Percentiles rank a stretch among this genome's conserved stretches.
Evolutionary conservation across 2,888 invertebrate species (phyloP).

Genomic region (Ecliptopera silaceata): DNA sequence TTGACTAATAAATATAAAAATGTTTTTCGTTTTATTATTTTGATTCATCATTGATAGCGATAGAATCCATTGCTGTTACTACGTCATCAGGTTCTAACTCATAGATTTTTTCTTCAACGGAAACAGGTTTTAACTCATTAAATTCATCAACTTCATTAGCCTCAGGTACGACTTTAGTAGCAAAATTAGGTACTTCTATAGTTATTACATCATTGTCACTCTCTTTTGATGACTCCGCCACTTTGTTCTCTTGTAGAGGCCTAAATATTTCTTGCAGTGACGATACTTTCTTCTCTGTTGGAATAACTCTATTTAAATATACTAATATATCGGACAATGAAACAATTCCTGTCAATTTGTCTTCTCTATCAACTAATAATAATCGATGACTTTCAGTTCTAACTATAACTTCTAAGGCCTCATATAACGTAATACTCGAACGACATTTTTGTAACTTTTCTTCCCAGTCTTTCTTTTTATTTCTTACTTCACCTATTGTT

Average conservation of each 20-base stretch:
- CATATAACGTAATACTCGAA: conserved; percentile 91
- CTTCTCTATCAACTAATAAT: conserved; percentile 78
- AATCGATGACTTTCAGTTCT: conserved; percentile 90
- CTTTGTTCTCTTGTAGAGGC: conserved; percentile 75
- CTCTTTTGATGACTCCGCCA: conserved; percentile 72
- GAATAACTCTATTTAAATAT: conserved; percentile 80
- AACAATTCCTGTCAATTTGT: conserved; percentile 76
- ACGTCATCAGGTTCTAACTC: conserved; percentile 45
- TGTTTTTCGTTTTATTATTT: conserved; percentile 43
- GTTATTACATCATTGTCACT: conserved; percentile 72
- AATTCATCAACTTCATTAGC: conserved; percentile 47
- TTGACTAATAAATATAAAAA: conserved; percentile 40
- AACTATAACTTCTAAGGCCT: conserved; percentile 95
- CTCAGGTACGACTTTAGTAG: conserved; percentile 56
- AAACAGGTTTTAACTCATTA: conserved; percentile 28
- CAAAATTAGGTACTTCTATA: conserved; percentile 68
- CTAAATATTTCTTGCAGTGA: conserved; percentile 78
- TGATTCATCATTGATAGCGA: conserved; percentile 42
- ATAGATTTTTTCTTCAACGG: conserved; percentile 37
- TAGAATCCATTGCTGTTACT: conserved; percentile 41
- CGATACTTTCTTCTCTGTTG: conserved; percentile 75
- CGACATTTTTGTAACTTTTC: conserved; percentile 95
- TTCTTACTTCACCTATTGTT: conserved; percentile 92
- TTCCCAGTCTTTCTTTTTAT: conserved; percentile 95
- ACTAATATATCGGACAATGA: conserved; percentile 78